Percentiles rank a stretch among this genome's conserved stretches.
Conservation (phyloP, 2,797 vertebrate genomes). For the Danio kyathit region DNA sequence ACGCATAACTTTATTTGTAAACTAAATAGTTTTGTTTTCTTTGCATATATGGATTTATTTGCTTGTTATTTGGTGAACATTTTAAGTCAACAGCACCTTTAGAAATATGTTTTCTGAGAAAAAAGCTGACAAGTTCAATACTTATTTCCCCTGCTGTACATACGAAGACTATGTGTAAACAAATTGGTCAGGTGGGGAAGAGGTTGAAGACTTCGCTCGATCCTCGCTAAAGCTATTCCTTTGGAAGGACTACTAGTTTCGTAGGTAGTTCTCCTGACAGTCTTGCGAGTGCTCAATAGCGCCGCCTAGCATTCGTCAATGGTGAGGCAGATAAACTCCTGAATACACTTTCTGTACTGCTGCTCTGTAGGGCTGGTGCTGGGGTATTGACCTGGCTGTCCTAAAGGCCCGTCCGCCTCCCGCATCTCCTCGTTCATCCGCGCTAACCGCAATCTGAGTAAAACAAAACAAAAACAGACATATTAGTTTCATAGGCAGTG, state of each 20-base stretch:
- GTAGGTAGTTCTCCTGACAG: not conserved
- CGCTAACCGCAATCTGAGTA: slow-evolving; percentile 89
- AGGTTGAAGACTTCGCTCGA: not conserved
- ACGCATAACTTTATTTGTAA: too few relatives aligned
- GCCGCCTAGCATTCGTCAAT: slow-evolving; percentile 93
- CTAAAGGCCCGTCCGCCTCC: slow-evolving; percentile 89
- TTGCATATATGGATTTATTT: too few relatives aligned
- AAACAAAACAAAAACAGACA: not conserved
- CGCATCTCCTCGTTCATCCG: slow-evolving; percentile 99
- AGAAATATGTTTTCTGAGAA: too few relatives aligned
- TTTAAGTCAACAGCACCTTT: too few relatives aligned
- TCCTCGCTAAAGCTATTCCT: slow-evolving; percentile 40
- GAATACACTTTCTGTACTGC: slow-evolving; percentile 98
- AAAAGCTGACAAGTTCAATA: too few relatives aligned
- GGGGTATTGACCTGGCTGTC: slow-evolving; percentile 92
- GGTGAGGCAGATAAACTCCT: slow-evolving; percentile 98
- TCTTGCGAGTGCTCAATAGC: slow-evolving; percentile 30
- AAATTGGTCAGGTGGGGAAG: slow-evolving; percentile 18
- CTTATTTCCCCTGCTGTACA: not conserved
- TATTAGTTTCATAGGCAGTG: not conserved
- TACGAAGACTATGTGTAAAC: slow-evolving; percentile 40
- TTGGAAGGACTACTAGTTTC: slow-evolving; percentile 15
- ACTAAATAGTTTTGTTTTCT: too few relatives aligned
- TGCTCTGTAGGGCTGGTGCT: slow-evolving; percentile 96
- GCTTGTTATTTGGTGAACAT: too few relatives aligned